Base-by-base conservation (phyloP, 2,797 vertebrate species). In the Phataginus tetradactyla region DNA sequence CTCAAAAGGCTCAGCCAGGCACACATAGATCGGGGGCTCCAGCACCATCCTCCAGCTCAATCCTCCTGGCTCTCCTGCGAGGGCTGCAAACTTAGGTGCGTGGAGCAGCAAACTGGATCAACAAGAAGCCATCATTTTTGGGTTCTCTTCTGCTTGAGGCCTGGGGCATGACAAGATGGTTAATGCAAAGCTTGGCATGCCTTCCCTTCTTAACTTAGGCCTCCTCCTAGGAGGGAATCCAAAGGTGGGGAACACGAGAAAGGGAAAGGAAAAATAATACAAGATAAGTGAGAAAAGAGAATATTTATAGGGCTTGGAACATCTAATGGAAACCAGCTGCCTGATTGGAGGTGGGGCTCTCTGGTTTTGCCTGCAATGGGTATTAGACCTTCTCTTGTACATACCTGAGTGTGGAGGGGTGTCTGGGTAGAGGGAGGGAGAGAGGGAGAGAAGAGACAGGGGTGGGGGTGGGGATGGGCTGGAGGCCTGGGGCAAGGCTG, bases 271-370 rank as follows among this genome's bases (percentile, higher is more conserved):
- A 98, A 98, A 98, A 98, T 98, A 97, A 95, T 98, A 98, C 98
- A 92, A 98, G 98, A 98, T 98, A 97, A 98, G 98, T 98, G 97
- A 97, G 94, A 98, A 96, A 97, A 96, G 97, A 93, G 98, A 98
- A 97, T 98, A 98, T 96, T 98, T 97, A 53, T 95, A 0, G 92
- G 81, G 86, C 95, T 97, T 97, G 97, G 98, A 98, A 97, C 95
- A 95, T 95, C 97, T 98, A 98, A 98, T 98, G 97, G 93, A 96
- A 99, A 98, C 96, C 98, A 99, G 98, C 97, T 98, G 98, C 86
- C 85, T 92, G 91, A 92, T 39, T 81, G 75, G 94, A 90, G 63
- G 34, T 23, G 37, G 74, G 49, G 78, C 53, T 49, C 69, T 75
- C 92, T 95, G 51, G 68, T 79, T 86, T 92, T 88, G 90, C 68